These are phyloP conservation scores for Dolichopus griseipennis DNA, from an alignment of 2,888 invertebrate species.

Conservation along the genomic window DNA sequence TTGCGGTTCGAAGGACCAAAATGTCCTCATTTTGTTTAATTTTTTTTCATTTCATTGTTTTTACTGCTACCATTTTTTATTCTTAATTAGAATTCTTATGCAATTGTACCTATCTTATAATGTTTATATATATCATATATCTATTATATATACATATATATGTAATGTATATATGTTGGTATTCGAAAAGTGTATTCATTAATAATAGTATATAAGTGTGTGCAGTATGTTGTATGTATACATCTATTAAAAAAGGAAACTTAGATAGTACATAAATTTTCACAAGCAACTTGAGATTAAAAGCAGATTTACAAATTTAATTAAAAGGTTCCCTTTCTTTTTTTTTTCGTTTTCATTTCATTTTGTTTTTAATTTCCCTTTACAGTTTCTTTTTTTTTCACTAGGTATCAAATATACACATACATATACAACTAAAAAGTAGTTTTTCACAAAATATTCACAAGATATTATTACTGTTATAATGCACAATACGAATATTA, in stretches of 20 bases:
- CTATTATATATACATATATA: too few relatives aligned
- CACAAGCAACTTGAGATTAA: neutral
- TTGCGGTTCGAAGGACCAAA: neutral
- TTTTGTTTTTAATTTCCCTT: too few relatives aligned
- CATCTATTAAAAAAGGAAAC: neutral
- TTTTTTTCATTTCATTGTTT: neutral
- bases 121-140: neutral
- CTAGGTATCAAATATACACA: too few relatives aligned
- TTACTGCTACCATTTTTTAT: neutral
- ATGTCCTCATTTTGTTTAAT: neutral
- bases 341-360: neutral
- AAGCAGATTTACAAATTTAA: conserved; percentile 4
- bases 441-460: too few relatives aligned
- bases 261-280: neutral
- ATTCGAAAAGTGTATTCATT: too few relatives aligned
- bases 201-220: too few relatives aligned
- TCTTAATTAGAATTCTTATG: neutral
- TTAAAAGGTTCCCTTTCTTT: neutral
- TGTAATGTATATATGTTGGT: too few relatives aligned
- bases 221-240: too few relatives aligned
- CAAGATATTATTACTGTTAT: too few relatives aligned
- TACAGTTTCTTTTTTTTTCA: too few relatives aligned
- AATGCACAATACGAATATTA: too few relatives aligned
- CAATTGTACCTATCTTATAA: neutral
- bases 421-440: too few relatives aligned